Evolutionary conservation across 1,140 invertebrate genomes (phyloP).

Genomic region (Drosophila mojavensis): DNA sequence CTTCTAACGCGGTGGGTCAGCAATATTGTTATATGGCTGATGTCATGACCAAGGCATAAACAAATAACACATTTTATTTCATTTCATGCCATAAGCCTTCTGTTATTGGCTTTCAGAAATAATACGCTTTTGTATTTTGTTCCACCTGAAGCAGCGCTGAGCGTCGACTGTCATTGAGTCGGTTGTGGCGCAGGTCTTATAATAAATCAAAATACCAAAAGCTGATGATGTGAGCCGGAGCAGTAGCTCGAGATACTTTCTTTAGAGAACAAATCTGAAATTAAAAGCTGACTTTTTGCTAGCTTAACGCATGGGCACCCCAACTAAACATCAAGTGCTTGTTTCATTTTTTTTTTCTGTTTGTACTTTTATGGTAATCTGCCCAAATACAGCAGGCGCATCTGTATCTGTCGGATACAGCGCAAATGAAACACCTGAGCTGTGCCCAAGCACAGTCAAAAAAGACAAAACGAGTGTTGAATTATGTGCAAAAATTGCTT

Average conservation of each 20-base stretch:
- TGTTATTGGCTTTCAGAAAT: slow-evolving; percentile 19
- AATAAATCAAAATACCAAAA: slow-evolving; percentile 66
- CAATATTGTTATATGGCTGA: slow-evolving; percentile 47
- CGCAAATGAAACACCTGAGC: slow-evolving; percentile 38
- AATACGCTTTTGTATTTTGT: slow-evolving; percentile 31
- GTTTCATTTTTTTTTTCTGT: slow-evolving; percentile 2
- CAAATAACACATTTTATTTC: slow-evolving; percentile 43
- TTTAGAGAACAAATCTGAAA: neutral
- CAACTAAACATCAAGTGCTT: slow-evolving; percentile 46
- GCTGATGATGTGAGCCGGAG: slow-evolving; percentile 56
- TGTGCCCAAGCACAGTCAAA: slow-evolving; percentile 24
- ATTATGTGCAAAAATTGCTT: slow-evolving; percentile 74
- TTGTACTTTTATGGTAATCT: slow-evolving; percentile 60
- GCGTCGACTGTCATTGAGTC: slow-evolving; percentile 64
- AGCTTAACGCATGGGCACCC: slow-evolving; percentile 60
- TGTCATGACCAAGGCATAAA: slow-evolving; percentile 60
- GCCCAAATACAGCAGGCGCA: slow-evolving; percentile 61
- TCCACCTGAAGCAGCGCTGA: slow-evolving; percentile 3
- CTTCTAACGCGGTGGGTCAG: slow-evolving; percentile 26
- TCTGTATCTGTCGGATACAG: slow-evolving; percentile 28
- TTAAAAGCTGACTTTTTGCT: slow-evolving; percentile 27
- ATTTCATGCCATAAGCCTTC: slow-evolving; percentile 16
- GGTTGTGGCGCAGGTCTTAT: slow-evolving; percentile 70
- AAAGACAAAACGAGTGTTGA: slow-evolving; percentile 58
- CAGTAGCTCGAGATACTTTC: neutral